Conservation (phyloP, 92 coral and sea anemone genomes). For the Galaxea fascicularis region DNA sequence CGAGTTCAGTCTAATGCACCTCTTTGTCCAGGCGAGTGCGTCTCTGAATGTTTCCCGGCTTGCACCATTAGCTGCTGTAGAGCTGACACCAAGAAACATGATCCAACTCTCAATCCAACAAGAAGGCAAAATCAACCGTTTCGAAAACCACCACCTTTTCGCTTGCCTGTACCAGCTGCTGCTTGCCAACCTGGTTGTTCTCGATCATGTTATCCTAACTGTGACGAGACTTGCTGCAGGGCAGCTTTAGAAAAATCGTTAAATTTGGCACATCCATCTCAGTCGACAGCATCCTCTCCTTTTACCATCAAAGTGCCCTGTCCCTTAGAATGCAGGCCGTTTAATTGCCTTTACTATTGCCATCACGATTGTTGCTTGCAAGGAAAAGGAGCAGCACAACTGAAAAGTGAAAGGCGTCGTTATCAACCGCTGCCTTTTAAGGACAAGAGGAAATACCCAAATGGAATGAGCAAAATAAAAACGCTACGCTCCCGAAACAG, state of each 20-base stretch:
- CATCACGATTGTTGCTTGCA: slow-evolving; percentile 90
- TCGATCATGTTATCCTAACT: slow-evolving; percentile 76
- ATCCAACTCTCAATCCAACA: slow-evolving; percentile 21
- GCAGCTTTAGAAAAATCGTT: slow-evolving; percentile 26
- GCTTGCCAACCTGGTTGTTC: slow-evolving; percentile 72
- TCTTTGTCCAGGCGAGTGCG: slow-evolving; percentile 35
- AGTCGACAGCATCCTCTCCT: slow-evolving; percentile 7
- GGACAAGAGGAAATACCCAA: not conserved
- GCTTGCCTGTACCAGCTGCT: slow-evolving; percentile 10
- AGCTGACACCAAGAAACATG: not conserved
- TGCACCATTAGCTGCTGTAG: slow-evolving; percentile 45
- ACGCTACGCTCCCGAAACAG: not conserved
- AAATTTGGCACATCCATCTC: not conserved
- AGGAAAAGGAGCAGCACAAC: not conserved
- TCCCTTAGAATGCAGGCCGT: slow-evolving; percentile 81
- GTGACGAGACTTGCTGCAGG: slow-evolving; percentile 74
- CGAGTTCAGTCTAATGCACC: not conserved
- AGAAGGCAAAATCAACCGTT: slow-evolving; percentile 21
- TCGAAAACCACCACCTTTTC: not conserved
- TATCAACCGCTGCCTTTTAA: not conserved
- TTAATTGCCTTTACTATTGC: slow-evolving; percentile 82
- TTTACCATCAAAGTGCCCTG: slow-evolving; percentile 68
- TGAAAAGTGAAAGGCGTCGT: slow-evolving; percentile 2
- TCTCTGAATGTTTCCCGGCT: slow-evolving; percentile 48
- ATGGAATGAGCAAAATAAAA: not conserved